Conservation (phyloP, 1,140 invertebrate genomes). For the Temnothorax curvispinosus region DNA sequence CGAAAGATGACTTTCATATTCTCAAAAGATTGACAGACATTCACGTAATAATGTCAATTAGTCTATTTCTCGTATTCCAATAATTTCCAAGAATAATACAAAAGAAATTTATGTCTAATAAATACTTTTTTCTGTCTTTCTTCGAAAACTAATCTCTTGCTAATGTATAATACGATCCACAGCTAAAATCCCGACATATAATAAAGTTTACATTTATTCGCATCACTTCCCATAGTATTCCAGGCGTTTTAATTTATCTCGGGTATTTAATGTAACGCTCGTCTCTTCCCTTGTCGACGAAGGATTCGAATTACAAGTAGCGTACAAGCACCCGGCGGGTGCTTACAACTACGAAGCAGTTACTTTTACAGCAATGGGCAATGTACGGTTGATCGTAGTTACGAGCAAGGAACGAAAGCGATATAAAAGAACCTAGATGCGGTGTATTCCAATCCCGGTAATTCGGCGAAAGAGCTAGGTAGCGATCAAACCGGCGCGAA, state of each 20-base stretch:
- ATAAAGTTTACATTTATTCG: constrained; percentile 15
- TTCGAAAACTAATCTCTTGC: constrained; percentile 8
- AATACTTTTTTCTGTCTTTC: neutral
- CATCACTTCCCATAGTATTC: neutral
- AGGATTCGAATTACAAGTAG: constrained; percentile 51
- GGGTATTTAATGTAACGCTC: constrained; percentile 25
- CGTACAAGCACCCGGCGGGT: constrained; percentile 54
- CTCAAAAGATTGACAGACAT: neutral
- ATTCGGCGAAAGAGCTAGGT: constrained; percentile 31
- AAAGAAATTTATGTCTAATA: neutral
- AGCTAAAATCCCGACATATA: neutral
- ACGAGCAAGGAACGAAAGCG: constrained; percentile 24
- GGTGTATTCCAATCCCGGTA: neutral
- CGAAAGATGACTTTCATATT: neutral
- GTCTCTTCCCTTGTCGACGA: constrained; percentile 14
- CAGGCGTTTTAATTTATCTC: constrained; percentile 39
- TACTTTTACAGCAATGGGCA: constrained; percentile 68
- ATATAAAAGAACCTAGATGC: constrained; percentile 55
- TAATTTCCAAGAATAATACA: neutral
- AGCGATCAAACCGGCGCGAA: constrained; percentile 28
- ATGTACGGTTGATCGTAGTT: constrained; percentile 72
- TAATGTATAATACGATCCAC: neutral
- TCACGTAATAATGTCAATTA: neutral
- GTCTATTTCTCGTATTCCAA: neutral
- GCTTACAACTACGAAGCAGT: constrained; percentile 58